Conservation (phyloP, 1,140 invertebrate genomes). For the Drosophila takahashii region DNA sequence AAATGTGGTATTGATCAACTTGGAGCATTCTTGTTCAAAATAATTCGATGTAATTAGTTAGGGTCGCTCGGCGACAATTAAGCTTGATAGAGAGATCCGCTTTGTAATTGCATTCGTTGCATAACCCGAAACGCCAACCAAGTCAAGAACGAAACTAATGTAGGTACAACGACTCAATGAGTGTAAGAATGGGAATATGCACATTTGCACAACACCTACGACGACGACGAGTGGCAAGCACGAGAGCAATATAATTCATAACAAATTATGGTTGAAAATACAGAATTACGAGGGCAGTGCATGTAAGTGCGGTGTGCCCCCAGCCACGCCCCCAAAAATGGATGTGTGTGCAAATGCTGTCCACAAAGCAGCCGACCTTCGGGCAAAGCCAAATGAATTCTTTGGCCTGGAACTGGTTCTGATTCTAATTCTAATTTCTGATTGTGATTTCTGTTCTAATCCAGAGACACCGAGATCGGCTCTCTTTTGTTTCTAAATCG, state of each 20-base stretch:
- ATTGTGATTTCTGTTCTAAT: conserved; percentile 45
- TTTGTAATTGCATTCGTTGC: conserved; percentile 65
- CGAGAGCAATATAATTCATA: conserved; percentile 32
- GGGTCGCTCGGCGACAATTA: conserved; percentile 45
- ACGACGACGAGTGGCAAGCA: background rate
- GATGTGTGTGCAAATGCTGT: conserved; percentile 23
- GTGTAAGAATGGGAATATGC: conserved; percentile 22
- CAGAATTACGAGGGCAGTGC: conserved; percentile 30
- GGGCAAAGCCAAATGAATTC: conserved; percentile 48
- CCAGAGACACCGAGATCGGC: conserved; percentile 24
- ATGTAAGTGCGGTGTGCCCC: conserved; percentile 28
- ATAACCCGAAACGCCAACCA: conserved; percentile 57
- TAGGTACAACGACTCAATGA: background rate
- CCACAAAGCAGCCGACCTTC: conserved; percentile 68
- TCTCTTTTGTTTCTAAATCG: conserved; percentile 45
- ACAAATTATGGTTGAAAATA: conserved; percentile 59
- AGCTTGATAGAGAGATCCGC: conserved; percentile 66
- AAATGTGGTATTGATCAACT: conserved; percentile 21
- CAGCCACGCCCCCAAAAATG: conserved; percentile 45
- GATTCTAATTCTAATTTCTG: conserved; percentile 38
- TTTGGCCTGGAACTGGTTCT: conserved; percentile 68
- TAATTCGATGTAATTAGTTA: conserved; percentile 65
- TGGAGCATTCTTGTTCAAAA: conserved; percentile 46
- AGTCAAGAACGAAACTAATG: conserved; percentile 43
- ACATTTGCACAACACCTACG: conserved; percentile 50